These are phyloP conservation scores for Metallyticus violacea DNA, from an alignment of 2,888 invertebrate species.

Conservation along the genomic window DNA sequence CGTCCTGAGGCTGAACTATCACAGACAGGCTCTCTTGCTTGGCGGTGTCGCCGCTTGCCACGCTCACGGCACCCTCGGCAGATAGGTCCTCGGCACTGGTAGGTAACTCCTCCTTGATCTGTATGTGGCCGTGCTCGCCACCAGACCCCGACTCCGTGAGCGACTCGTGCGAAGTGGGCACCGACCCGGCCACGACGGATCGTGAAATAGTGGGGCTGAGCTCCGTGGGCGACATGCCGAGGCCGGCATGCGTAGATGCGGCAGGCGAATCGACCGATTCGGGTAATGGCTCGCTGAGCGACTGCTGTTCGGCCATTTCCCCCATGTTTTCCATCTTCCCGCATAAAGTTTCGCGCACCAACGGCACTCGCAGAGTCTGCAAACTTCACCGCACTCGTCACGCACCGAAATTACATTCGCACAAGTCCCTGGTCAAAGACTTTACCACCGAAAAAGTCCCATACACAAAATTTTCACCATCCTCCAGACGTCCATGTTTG, in stretches of 20 bases:
- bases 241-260: constrained; percentile 47
- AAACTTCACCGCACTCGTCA: constrained; percentile 35
- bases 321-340: constrained; percentile 57
- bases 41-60: constrained; percentile 33
- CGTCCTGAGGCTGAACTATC: constrained; percentile 55
- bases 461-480: constrained; percentile 37
- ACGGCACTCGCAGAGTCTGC: constrained; percentile 34
- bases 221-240: constrained; percentile 33
- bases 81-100: constrained; percentile 38
- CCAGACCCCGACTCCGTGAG: constrained; percentile 48
- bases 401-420: constrained; percentile 34
- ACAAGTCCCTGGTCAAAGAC: constrained; percentile 36
- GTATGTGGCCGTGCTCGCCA: constrained; percentile 29
- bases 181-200: constrained; percentile 37
- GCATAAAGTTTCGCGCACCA: constrained; percentile 43
- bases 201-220: constrained; percentile 37
- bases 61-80: constrained; percentile 33
- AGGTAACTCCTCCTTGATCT: constrained; percentile 42
- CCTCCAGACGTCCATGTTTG: constrained; percentile 40
- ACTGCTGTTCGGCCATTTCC: constrained; percentile 58
- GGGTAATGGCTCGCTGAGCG: constrained; percentile 49
- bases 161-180: constrained; percentile 39
- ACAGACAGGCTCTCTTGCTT: constrained; percentile 53
- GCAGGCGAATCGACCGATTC: constrained; percentile 52
- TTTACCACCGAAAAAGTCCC: constrained; percentile 37